Percentiles rank a stretch among this genome's conserved stretches.
Evolutionary conservation across 2,113 vertebrate genomes (phyloP).

Genomic region (Chaetodon auriga): DNA sequence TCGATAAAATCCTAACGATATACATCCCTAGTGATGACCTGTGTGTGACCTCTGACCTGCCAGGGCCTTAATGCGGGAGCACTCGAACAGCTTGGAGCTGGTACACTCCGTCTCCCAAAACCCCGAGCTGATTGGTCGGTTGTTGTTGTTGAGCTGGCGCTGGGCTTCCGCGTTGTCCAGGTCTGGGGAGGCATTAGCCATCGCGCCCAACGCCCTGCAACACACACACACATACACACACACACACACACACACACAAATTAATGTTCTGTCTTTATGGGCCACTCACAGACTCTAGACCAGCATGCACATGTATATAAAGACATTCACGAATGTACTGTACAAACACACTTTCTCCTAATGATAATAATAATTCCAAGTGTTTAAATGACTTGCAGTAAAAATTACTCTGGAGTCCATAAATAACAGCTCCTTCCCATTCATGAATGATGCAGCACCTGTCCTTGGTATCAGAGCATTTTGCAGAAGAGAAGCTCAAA

Average conservation of each 20-base stretch:
- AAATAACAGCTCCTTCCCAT: conserved; percentile 5
- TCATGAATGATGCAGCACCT: conserved; percentile 46
- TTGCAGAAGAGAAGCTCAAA: conserved; percentile 54
- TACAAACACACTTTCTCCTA: neutral
- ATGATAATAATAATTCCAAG: neutral
- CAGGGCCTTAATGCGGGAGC: conserved; percentile 93
- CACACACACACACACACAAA: neutral
- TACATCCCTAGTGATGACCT: neutral
- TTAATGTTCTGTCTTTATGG: neutral
- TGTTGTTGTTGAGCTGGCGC: conserved; percentile 90
- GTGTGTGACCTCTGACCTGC: conserved; percentile 84
- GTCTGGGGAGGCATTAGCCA: conserved; percentile 90
- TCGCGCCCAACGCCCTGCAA: conserved; percentile 78
- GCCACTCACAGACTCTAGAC: neutral
- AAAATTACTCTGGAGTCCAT: neutral
- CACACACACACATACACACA: neutral
- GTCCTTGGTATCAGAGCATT: conserved; percentile 24
- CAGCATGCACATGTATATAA: conserved; percentile 1
- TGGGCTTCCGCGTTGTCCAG: conserved; percentile 93
- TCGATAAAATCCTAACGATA: too few relatives aligned
- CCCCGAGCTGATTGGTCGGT: conserved; percentile 84
- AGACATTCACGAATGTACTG: conserved; percentile 10
- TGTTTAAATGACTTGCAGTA: neutral
- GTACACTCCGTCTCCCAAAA: conserved; percentile 88
- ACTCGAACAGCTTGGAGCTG: conserved; percentile 93